Evolutionary conservation across 2,797 vertebrate species (phyloP), one percentile per base, ranked within the genome.

Genomic region (Pipistrellus pipistrellus): DNA sequence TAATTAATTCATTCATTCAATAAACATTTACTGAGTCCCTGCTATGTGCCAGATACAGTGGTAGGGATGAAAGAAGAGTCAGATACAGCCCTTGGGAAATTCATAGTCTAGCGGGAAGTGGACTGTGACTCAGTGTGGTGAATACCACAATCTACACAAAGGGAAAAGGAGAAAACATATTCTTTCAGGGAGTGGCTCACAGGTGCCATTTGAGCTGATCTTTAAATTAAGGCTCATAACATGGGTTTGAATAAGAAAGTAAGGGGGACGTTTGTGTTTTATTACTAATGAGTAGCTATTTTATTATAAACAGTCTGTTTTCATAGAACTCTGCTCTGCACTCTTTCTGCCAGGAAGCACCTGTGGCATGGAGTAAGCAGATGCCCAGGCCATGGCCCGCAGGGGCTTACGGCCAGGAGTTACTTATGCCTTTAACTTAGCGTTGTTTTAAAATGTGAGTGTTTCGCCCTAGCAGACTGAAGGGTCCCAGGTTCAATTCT

Each of bases 1-100:
- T 68, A 13, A 92, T 86, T 81, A 82, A 77, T 77, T 53, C 21
- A 78, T 80, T 89, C 30, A 55, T 88, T 75, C 73, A 75, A n/a
- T 55, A 87, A 18, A 59, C 30, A 48, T 91, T 87, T 71, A 46
- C 12, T 1, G 8, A 66, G 8, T 73, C 27, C 57, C 59, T 85
- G 23, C 20, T 57, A 1, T 71, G 41, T 88, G 73, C 69, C 59
- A 85, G 20, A 46, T 41, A 9, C 10, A 75, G 32, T 44, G 10
- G 59, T 44, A 30, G 4, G 30, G 27, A 25, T 46, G 18, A 25
- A 35, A 9, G 20, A 93, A 77, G 44, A 44, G 18, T 41, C 51
- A 55, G 57, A 44, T 38, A 8, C 1, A 35, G 62, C 20, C n/a
- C 46, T 55, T 59, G 12, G 1, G 21, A 80, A 86, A 35, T 55